These are phyloP conservation scores for Tetramorium parvispinum DNA, from an alignment of 1,140 invertebrate species.

Conservation along the genomic window DNA sequence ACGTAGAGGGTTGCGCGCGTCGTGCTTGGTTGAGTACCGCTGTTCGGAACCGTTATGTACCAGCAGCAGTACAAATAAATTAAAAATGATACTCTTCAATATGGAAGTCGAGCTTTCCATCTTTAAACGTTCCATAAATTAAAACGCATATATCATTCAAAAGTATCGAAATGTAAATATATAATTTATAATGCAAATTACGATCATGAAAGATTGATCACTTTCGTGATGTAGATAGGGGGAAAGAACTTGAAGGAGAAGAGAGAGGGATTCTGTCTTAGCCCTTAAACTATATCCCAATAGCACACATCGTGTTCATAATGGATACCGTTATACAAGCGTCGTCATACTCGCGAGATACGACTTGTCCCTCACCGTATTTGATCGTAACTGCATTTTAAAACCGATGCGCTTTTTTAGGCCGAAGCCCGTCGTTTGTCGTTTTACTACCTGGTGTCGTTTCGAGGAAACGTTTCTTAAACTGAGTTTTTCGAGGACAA, in stretches of 20 bases:
- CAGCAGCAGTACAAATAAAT: slow-evolving; percentile 46
- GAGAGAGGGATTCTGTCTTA: neutral
- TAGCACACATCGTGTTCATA: neutral
- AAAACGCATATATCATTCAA: slow-evolving; percentile 26
- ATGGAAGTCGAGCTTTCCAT: neutral
- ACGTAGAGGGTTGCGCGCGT: slow-evolving; percentile 21
- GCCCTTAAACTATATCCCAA: slow-evolving; percentile 52
- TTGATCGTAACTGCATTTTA: slow-evolving; percentile 54
- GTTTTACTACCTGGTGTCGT: neutral
- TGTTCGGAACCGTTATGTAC: slow-evolving; percentile 47
- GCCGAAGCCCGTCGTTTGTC: neutral
- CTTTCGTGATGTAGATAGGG: neutral
- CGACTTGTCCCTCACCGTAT: slow-evolving; percentile 31
- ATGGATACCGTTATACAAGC: slow-evolving; percentile 66
- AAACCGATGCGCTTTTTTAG: slow-evolving; percentile 10
- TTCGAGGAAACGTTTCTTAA: neutral
- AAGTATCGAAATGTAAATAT: neutral
- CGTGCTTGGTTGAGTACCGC: slow-evolving; percentile 16
- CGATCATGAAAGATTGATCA: neutral
- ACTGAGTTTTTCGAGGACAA: neutral
- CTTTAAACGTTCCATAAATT: slow-evolving; percentile 7
- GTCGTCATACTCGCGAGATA: slow-evolving; percentile 10
- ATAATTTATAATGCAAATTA: slow-evolving; percentile 7
- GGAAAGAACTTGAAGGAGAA: neutral
- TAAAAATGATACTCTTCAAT: slow-evolving; percentile 28